Evolutionary conservation across 2,113 vertebrate genomes (phyloP).

Genomic region (Seriola quinqueradiata): DNA sequence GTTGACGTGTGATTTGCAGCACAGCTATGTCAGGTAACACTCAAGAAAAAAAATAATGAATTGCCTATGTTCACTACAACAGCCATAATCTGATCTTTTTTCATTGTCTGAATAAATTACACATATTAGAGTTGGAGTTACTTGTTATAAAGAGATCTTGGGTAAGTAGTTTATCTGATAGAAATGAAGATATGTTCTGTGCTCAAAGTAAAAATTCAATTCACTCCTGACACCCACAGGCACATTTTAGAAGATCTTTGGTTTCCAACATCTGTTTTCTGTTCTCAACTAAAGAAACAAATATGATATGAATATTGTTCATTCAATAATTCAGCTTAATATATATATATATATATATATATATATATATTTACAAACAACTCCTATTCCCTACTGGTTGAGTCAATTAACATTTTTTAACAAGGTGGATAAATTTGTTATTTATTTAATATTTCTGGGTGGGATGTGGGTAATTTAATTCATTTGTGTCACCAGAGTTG

Average conservation of each 20-base stretch:
- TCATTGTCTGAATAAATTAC: not conserved
- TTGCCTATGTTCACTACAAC: not conserved
- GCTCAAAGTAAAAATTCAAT: not conserved
- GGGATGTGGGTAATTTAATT: not conserved
- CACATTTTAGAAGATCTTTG: not conserved
- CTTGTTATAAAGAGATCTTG: not conserved
- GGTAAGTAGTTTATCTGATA: not conserved
- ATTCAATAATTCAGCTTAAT: not conserved
- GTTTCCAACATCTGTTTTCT: not conserved
- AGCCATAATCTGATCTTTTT: not conserved
- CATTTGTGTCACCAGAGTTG: constrained; percentile 6
- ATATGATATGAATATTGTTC: not conserved
- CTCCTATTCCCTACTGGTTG: not conserved
- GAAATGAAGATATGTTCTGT: not conserved
- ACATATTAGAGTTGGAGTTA: no score
- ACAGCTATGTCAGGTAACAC: not conserved
- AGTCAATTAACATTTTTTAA: not conserved
- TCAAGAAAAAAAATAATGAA: not conserved
- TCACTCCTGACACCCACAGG: not conserved
- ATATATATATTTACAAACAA: no score
- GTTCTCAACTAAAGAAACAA: not conserved
- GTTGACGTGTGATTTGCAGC: no score
- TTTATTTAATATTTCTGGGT: not conserved
- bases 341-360: no score
- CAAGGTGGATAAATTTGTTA: not conserved